Percentiles rank a stretch among this genome's conserved stretches.
Conservation (phyloP, 2,888 invertebrate genomes). For the Portevinia maculata region DNA sequence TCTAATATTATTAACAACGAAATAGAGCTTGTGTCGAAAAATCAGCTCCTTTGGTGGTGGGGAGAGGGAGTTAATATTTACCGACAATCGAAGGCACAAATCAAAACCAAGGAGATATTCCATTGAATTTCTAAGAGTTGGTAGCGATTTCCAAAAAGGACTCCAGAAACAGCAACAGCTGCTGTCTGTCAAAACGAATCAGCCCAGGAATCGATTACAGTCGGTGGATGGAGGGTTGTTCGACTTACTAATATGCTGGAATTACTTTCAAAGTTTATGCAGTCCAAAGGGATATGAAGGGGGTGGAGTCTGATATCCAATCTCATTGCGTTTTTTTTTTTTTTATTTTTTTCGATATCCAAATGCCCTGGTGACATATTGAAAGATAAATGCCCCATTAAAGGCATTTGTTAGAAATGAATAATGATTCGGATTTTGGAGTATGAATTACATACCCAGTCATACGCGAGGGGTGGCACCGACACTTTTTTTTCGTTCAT, state of each 20-base stretch:
- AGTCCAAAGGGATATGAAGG: slow-evolving; percentile 11
- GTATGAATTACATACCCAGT: slow-evolving; percentile 48
- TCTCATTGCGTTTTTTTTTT: slow-evolving; percentile 39
- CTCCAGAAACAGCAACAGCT: slow-evolving; percentile 29
- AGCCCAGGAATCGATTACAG: background rate
- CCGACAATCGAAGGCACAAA: slow-evolving; percentile 49
- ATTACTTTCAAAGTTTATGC: slow-evolving; percentile 47
- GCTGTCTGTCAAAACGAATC: slow-evolving; percentile 51
- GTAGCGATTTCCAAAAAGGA: slow-evolving; percentile 35
- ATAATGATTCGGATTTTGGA: slow-evolving; percentile 61
- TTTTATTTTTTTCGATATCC: slow-evolving; percentile 2
- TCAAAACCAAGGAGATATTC: slow-evolving; percentile 57
- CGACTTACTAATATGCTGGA: slow-evolving; percentile 30
- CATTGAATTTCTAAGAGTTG: slow-evolving; percentile 36
- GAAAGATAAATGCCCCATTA: slow-evolving; percentile 74
- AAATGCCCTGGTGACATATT: slow-evolving; percentile 67
- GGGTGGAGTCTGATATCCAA: slow-evolving; percentile 40
- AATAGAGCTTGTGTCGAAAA: slow-evolving; percentile 42
- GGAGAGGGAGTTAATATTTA: slow-evolving; percentile 17
- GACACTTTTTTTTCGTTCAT: slow-evolving; percentile 10
- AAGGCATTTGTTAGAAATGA: slow-evolving; percentile 69
- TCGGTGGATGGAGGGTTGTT: slow-evolving; percentile 9
- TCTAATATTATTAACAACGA: slow-evolving; percentile 54
- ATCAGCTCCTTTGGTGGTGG: slow-evolving; percentile 26
- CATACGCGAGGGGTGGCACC: background rate